Percentiles rank a stretch among this genome's conserved stretches.
These are phyloP conservation scores for Norana najaformis DNA, from an alignment of 2,888 invertebrate species.

Conservation along the genomic window DNA sequence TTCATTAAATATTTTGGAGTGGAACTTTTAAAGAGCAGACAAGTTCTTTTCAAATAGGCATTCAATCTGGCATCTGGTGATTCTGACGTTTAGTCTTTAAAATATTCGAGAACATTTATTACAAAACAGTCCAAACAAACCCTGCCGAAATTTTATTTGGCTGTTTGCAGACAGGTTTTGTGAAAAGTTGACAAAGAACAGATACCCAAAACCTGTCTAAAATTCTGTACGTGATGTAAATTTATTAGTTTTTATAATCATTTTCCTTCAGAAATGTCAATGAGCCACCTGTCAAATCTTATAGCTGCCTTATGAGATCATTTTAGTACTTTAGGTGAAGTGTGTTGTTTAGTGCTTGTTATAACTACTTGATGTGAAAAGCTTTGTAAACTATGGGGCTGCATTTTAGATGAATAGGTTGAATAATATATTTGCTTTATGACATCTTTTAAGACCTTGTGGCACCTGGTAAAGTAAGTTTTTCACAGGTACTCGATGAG, in stretches of 20 bases:
- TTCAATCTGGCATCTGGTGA: neutral
- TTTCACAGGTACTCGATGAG: neutral
- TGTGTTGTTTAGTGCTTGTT: neutral
- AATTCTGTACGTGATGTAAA: neutral
- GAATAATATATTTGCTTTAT: neutral
- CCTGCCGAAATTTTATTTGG: neutral
- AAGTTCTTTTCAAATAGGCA: neutral
- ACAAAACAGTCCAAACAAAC: neutral
- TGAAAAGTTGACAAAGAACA: neutral
- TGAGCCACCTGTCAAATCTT: no score
- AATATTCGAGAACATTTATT: neutral
- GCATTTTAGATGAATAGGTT: neutral
- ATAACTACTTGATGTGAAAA: neutral
- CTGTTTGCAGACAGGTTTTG: neutral
- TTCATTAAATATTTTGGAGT: neutral
- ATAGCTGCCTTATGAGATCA: neutral
- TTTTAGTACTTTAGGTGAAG: neutral
- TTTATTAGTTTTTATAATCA: neutral
- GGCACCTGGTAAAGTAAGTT: neutral
- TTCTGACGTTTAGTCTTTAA: neutral
- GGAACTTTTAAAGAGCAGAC: neutral
- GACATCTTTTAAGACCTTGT: constrained; percentile 6
- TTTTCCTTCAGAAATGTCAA: neutral
- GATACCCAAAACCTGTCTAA: neutral
- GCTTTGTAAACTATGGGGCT: neutral